These are phyloP conservation scores for Pristionchus japonicus DNA, from an alignment of 2,888 invertebrate genomes.

Conservation along the genomic window DNA sequence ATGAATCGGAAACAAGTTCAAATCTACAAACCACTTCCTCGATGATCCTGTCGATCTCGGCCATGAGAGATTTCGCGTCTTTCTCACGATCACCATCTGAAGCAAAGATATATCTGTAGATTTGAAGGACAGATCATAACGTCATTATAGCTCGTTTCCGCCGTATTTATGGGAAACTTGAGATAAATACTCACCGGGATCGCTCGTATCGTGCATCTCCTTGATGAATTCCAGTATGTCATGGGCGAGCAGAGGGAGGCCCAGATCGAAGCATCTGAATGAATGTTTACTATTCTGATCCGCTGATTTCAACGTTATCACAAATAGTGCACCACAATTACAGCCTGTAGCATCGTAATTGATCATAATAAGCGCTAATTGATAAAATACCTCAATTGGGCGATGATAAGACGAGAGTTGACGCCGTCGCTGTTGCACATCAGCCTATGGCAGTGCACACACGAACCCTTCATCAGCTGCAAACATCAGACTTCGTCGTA, in stretches of 20 bases:
- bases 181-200: not conserved
- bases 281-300: too few species aligned
- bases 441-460: conserved; percentile 77
- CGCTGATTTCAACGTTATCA: too few species aligned
- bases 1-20: not conserved
- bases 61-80: conserved; percentile 46
- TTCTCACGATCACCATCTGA: not conserved
- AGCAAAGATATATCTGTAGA: not conserved
- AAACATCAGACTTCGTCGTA: conserved; percentile 45
- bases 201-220: not conserved
- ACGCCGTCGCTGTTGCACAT: conserved; percentile 60
- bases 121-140: not conserved
- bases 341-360: too few species aligned
- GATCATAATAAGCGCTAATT: not conserved
- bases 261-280: conserved; percentile 78
- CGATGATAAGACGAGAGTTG: conserved; percentile 79
- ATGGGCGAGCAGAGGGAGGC: conserved; percentile 84
- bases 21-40: not conserved
- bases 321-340: not conserved
- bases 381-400: conserved; percentile 79
- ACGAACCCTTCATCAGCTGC: conserved; percentile 77
- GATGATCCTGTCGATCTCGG: conserved; percentile 49
- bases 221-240: conserved; percentile 76
- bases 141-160: not conserved
- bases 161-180: not conserved